Conservation (phyloP, 1,140 invertebrate genomes). For the Thaumetopoea pityocampa region DNA sequence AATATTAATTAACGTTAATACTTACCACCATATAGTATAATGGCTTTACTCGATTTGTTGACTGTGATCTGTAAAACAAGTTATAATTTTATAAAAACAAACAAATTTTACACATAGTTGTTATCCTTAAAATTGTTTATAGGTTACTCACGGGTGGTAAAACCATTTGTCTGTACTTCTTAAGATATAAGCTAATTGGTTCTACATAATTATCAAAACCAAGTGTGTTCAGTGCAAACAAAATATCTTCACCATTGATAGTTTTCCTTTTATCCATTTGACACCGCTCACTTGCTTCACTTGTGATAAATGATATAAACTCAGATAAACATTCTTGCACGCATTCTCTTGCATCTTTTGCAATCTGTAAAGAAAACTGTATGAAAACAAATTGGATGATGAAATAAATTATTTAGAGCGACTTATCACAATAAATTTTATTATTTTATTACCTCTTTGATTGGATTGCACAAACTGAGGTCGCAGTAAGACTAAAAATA, state of each 20-base stretch:
- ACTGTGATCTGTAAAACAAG: conserved; percentile 52
- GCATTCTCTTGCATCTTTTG: conserved; percentile 99
- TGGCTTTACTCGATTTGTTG: conserved; percentile 60
- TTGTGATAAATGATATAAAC: conserved; percentile 99
- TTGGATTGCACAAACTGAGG: too few relatives aligned
- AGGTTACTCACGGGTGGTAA: conserved; percentile 52
- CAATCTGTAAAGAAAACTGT: too few relatives aligned
- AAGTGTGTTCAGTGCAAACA: conserved; percentile 96
- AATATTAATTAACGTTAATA: too few relatives aligned
- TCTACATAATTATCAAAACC: conserved; percentile 99
- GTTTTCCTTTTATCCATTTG: conserved; percentile 99
- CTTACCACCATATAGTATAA: conserved; percentile 59
- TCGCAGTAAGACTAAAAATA: too few relatives aligned
- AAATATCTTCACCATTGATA: conserved; percentile 98
- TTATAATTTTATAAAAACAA: too few relatives aligned
- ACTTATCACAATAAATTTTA: too few relatives aligned
- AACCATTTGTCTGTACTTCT: conserved; percentile 93
- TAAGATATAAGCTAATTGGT: conserved; percentile 95
- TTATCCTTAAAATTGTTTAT: not conserved
- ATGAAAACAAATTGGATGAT: too few relatives aligned
- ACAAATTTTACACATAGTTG: too few relatives aligned
- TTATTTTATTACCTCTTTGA: too few relatives aligned
- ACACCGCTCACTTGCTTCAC: conserved; percentile 97
- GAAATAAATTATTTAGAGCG: too few relatives aligned
- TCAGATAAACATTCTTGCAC: conserved; percentile 99